Percentiles rank a stretch among this genome's conserved stretches.
Conservation (phyloP, 2,113 vertebrate genomes). For the Chaetodon auriga region DNA sequence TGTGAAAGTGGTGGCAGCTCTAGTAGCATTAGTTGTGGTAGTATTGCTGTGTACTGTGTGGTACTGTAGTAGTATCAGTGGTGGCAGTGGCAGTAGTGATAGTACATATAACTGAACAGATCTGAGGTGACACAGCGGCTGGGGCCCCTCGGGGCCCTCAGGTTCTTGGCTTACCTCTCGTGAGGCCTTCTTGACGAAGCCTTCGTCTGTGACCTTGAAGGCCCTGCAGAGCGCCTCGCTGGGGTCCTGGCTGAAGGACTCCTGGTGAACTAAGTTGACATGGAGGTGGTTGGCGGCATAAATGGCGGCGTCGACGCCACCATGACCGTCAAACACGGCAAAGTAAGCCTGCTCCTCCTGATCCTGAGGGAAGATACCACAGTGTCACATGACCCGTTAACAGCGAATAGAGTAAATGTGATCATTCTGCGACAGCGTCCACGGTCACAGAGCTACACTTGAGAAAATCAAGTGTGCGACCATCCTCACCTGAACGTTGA, state of each 20-base stretch:
- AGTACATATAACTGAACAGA: no score
- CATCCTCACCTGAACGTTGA: conserved; percentile 85
- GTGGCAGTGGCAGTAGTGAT: neutral
- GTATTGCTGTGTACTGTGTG: neutral
- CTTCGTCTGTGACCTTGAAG: conserved; percentile 93
- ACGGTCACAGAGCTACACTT: no score
- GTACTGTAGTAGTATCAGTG: neutral
- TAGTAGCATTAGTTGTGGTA: neutral
- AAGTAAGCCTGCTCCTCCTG: conserved; percentile 98
- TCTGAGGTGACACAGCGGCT: no score
- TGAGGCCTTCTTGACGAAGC: conserved; percentile 94
- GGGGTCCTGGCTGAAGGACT: conserved; percentile 91
- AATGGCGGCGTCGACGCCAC: conserved; percentile 96
- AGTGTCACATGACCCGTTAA: neutral
- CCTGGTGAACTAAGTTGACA: conserved; percentile 94
- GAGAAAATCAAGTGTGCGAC: no score
- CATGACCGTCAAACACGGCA: conserved; percentile 96
- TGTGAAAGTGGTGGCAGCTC: neutral
- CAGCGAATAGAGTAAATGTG: neutral
- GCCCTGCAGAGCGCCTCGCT: conserved; percentile 91
- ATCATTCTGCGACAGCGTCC: no score
- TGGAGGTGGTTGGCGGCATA: conserved; percentile 97
- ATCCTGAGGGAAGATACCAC: conserved; percentile 83
- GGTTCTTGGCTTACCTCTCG: conserved; percentile 87
- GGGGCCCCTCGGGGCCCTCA: no score